Evolutionary conservation across 2,113 vertebrate species (phyloP).

Genomic region (Gymnogyps californianus): DNA sequence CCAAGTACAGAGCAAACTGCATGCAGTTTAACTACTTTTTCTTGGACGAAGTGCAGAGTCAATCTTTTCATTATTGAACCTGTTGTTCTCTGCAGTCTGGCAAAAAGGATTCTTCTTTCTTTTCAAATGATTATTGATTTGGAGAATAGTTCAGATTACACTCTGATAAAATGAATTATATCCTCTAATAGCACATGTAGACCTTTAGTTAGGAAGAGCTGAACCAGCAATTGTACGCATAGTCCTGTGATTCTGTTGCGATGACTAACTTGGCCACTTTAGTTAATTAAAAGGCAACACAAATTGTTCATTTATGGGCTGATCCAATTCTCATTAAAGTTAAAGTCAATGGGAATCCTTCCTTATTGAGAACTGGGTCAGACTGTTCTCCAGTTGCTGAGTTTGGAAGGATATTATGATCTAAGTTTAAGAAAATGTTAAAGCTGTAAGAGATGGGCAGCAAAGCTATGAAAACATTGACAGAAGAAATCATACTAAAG

Average conservation of each 20-base stretch:
- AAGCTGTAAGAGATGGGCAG: neutral
- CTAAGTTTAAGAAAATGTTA: neutral
- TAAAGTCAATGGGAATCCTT: neutral
- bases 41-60: neutral
- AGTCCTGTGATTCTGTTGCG: neutral
- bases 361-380: neutral
- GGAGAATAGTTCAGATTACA: neutral
- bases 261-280: conserved; percentile 6
- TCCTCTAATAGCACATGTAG: neutral
- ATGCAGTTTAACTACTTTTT: neutral
- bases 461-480: neutral
- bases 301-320: neutral
- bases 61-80: conserved; percentile 2
- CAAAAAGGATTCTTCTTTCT: neutral
- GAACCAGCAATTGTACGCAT: neutral
- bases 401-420: neutral
- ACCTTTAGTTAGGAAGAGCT: neutral
- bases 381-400: neutral
- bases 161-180: conserved; percentile 3
- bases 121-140: conserved; percentile 35
- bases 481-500: neutral
- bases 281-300: conserved; percentile 32
- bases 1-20: neutral
- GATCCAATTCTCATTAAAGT: neutral
- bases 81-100: neutral